Evolutionary conservation across 2,888 invertebrate species (phyloP).

Genomic region (Tetropium fuscum): DNA sequence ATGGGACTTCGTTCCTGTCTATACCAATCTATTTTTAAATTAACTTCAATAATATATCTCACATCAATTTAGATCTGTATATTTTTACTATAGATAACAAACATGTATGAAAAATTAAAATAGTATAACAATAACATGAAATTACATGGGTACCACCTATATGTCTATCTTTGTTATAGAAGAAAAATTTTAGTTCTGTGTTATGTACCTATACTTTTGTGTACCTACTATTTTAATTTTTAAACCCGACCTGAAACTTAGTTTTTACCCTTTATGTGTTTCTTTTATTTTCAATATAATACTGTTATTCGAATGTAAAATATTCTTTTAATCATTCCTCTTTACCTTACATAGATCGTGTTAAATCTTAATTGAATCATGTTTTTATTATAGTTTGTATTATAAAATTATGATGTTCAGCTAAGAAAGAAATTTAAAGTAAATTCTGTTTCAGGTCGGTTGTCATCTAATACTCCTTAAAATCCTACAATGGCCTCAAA

Average conservation of each 20-base stretch:
- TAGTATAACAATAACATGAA: too few species aligned
- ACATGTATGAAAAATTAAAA: too few species aligned
- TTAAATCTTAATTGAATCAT: neutral
- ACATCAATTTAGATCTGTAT: too few species aligned
- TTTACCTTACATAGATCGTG: neutral
- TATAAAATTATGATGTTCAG: neutral
- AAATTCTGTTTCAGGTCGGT: constrained; percentile 70
- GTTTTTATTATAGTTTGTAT: neutral
- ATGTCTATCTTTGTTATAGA: too few species aligned
- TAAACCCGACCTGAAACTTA: constrained; percentile 58
- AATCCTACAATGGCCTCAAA: constrained; percentile 57
- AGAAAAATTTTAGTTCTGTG: too few species aligned
- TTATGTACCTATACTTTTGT: too few species aligned
- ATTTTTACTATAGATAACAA: too few species aligned
- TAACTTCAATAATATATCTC: too few species aligned
- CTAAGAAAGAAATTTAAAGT: neutral
- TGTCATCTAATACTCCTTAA: constrained; percentile 33
- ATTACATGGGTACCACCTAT: too few species aligned
- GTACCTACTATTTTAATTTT: constrained; percentile 28
- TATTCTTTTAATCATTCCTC: neutral
- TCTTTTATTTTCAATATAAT: constrained; percentile 19
- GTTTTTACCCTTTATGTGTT: constrained; percentile 20
- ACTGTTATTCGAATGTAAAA: too few species aligned
- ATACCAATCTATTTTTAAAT: too few species aligned
- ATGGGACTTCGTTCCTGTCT: too few species aligned